These are phyloP conservation scores for Trachymyrmex septentrionalis DNA, from an alignment of 1,140 invertebrate species.

Conservation along the genomic window DNA sequence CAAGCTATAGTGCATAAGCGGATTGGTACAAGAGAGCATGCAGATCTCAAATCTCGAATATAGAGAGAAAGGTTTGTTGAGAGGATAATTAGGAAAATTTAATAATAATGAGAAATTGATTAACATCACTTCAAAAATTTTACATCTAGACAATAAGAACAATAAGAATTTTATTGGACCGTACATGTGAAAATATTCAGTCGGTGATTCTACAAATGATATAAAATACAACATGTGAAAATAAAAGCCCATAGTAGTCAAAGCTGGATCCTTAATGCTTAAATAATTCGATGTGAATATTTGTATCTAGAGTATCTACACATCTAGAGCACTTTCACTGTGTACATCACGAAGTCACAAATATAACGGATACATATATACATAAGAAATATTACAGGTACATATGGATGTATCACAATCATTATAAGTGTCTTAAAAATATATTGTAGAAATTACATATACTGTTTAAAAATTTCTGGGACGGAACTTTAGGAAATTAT, in stretches of 20 bases:
- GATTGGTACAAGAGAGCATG: slow-evolving; percentile 55
- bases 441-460: no score
- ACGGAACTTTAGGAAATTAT: no score
- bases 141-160: not conserved
- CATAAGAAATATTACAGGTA: not conserved
- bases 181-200: no score
- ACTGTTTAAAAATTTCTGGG: no score
- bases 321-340: not conserved
- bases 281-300: no score
- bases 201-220: no score
- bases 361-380: not conserved
- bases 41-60: slow-evolving; percentile 44
- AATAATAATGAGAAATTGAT: slow-evolving; percentile 35
- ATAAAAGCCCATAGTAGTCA: no score
- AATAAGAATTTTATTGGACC: no score
- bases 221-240: no score
- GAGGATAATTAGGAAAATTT: slow-evolving; percentile 26
- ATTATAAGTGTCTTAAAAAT: no score
- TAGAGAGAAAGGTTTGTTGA: not conserved
- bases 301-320: not conserved
- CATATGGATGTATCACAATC: no score
- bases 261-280: no score
- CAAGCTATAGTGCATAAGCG: slow-evolving; percentile 65
- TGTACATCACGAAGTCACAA: not conserved
- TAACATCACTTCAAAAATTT: not conserved